These are phyloP conservation scores for Chrysomallon squamiferum DNA, from an alignment of 1,140 invertebrate species.

Conservation along the genomic window DNA sequence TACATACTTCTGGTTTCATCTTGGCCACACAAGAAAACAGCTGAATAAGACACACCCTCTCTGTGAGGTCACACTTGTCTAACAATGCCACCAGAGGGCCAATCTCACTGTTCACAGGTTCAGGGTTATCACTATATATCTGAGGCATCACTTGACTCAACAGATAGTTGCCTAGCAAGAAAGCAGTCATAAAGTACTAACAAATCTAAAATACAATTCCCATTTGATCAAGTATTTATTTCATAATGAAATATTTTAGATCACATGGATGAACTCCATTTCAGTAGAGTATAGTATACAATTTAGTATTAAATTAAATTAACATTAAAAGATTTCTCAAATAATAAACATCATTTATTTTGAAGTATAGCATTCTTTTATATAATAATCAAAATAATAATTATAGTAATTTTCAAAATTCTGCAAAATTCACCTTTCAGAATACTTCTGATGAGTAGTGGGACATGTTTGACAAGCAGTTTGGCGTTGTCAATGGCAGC, in stretches of 20 bases:
- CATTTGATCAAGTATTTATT: too few relatives aligned
- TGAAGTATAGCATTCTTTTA: too few relatives aligned
- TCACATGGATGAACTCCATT: too few relatives aligned
- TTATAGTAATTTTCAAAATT: too few relatives aligned
- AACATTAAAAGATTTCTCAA: too few relatives aligned
- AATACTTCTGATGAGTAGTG: slow-evolving; percentile 88
- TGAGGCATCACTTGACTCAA: slow-evolving; percentile 84
- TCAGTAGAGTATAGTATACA: too few relatives aligned
- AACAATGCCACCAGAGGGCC: slow-evolving; percentile 81
- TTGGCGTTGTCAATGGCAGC: slow-evolving; percentile 91
- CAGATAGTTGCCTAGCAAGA: slow-evolving; percentile 77
- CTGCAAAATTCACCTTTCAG: slow-evolving; percentile 79
- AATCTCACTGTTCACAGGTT: slow-evolving; percentile 83
- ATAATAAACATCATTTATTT: too few relatives aligned
- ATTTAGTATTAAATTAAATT: too few relatives aligned
- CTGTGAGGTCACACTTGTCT: slow-evolving; percentile 80
- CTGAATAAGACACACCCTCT: slow-evolving; percentile 82
- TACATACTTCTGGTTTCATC: slow-evolving; percentile 75
- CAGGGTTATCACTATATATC: slow-evolving; percentile 84
- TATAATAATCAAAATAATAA: too few relatives aligned
- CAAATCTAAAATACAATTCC: too few relatives aligned
- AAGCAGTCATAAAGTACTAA: background rate
- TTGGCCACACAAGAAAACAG: slow-evolving; percentile 82
- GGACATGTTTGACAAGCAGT: slow-evolving; percentile 82
- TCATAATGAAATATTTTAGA: too few relatives aligned